Evolutionary conservation across 2,113 vertebrate species (phyloP).

Genomic region (Xenopus laevis): DNA sequence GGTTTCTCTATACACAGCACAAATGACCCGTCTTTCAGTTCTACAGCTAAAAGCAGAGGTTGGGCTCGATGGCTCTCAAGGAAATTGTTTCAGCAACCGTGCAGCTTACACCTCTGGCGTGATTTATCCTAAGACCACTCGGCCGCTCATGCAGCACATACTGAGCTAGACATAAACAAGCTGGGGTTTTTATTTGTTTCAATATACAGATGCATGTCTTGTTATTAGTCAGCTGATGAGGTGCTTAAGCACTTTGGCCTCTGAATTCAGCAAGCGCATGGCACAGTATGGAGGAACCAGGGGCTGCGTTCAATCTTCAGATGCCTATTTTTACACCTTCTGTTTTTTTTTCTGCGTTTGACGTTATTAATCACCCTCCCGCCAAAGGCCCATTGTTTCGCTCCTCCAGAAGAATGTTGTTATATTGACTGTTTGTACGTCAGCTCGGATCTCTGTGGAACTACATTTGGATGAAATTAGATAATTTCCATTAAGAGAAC

Average conservation of each 20-base stretch:
- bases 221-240: conserved; percentile 51
- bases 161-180: conserved; percentile 52
- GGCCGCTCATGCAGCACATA: conserved; percentile 44
- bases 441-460: conserved; percentile 73
- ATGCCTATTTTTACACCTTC: conserved; percentile 78
- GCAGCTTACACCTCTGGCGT: conserved; percentile 44
- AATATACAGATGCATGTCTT: conserved; percentile 6
- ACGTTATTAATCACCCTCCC: conserved; percentile 68
- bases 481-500: conserved; percentile 88
- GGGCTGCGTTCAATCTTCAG: conserved; percentile 58
- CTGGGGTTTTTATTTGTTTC: conserved; percentile 13
- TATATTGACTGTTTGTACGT: conserved; percentile 81
- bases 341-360: conserved; percentile 70
- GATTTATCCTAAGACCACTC: conserved; percentile 48
- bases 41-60: too few relatives aligned
- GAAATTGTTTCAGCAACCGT: conserved; percentile 5
- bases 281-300: conserved; percentile 58
- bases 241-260: conserved; percentile 47
- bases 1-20: too few relatives aligned
- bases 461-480: conserved; percentile 82
- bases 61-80: too few relatives aligned
- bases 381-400: conserved; percentile 78
- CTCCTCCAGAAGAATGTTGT: conserved; percentile 82
- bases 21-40: too few relatives aligned
- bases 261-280: conserved; percentile 53